Evolutionary conservation across 2,113 vertebrate genomes (phyloP).

Genomic region (Cacatua alba): DNA sequence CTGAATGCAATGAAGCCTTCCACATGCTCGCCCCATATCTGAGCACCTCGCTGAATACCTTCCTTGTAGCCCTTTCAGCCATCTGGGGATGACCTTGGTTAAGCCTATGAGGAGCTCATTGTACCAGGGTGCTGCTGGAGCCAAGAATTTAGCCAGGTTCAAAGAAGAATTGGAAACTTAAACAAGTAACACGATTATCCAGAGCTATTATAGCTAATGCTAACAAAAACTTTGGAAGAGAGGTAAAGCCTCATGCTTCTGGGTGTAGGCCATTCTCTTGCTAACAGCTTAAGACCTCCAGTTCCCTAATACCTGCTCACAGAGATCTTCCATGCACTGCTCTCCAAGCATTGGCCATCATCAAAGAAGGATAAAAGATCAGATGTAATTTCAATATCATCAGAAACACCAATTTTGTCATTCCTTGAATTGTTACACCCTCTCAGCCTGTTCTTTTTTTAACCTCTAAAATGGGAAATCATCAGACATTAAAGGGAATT

Average conservation of each 20-base stretch:
- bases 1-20: background rate
- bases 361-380: background rate
- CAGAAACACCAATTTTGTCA: rapidly evolving
- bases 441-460: background rate
- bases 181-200: conserved; percentile 31
- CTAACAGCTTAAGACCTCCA: background rate
- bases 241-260: conserved; percentile 29
- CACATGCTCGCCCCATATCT: background rate
- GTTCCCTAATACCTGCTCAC: background rate
- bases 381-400: background rate
- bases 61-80: background rate
- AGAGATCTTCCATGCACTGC: background rate
- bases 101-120: background rate
- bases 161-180: conserved; percentile 30
- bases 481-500: background rate
- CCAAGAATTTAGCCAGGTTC: conserved; percentile 4
- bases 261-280: background rate
- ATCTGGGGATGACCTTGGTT: background rate
- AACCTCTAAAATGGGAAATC: background rate
- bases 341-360: background rate
- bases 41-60: background rate
- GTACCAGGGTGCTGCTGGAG: conserved; percentile 13
- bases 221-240: conserved; percentile 33
- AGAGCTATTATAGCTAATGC: conserved; percentile 32
- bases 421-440: background rate